A percentile compares a stretch with the other conserved stretches of the same genome.
These are phyloP conservation scores for Coptotermes formosanus DNA, from an alignment of 1,140 invertebrate genomes.

Conservation along the genomic window DNA sequence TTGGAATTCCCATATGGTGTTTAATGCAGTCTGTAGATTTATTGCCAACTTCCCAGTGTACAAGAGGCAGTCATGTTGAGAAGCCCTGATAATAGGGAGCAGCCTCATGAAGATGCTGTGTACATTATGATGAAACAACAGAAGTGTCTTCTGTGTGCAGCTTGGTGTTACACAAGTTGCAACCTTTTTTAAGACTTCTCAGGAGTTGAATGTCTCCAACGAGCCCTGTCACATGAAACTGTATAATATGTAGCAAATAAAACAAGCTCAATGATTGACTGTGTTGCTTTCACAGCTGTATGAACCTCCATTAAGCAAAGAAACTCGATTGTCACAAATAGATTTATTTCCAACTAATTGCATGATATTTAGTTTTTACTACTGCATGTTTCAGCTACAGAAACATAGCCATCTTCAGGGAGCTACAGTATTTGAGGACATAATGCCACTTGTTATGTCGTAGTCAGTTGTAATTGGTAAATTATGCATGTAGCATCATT, in stretches of 20 bases:
- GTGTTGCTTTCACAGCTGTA: too few species aligned
- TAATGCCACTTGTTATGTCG: too few species aligned
- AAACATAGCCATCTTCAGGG: too few species aligned
- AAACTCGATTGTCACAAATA: too few species aligned
- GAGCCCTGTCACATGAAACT: neutral
- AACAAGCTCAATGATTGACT: neutral
- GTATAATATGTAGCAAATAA: conserved; percentile 11
- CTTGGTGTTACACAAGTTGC: neutral
- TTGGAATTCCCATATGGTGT: neutral
- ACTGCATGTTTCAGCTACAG: too few species aligned
- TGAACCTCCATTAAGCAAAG: too few species aligned
- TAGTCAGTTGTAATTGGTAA: too few species aligned
- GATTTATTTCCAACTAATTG: too few species aligned
- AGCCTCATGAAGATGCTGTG: neutral
- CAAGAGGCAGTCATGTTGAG: neutral
- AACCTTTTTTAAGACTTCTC: conserved; percentile 14
- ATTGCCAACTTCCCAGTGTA: neutral
- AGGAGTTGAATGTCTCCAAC: neutral
- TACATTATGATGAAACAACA: neutral
- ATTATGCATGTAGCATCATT: too few species aligned
- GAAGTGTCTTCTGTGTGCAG: neutral
- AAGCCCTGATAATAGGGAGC: neutral
- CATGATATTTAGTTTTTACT: too few species aligned
- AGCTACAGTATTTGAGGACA: too few species aligned
- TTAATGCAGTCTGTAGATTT: neutral